Evolutionary conservation across 2,888 invertebrate genomes (phyloP).

Genomic region (Lamellibrachia columna): DNA sequence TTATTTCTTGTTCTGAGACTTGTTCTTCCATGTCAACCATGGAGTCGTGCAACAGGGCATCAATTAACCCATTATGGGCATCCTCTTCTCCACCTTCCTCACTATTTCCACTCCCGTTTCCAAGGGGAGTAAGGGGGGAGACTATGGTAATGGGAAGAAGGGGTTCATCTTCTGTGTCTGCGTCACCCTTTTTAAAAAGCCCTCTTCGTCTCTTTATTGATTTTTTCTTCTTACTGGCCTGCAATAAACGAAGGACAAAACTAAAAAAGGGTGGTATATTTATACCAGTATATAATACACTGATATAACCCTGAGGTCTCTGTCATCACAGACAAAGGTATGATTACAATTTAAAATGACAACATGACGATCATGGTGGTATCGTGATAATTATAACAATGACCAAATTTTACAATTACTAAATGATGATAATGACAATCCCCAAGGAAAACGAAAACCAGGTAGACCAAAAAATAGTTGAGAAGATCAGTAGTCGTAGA

Average conservation of each 20-base stretch:
- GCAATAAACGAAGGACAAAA: background rate
- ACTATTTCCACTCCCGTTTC: background rate
- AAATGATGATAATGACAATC: too few relatives aligned
- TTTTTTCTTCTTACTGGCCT: conserved; percentile 24
- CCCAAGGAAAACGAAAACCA: too few relatives aligned
- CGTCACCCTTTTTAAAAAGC: conserved; percentile 24
- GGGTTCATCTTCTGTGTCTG: conserved; percentile 35
- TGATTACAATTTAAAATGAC: too few relatives aligned
- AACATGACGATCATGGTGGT: too few relatives aligned
- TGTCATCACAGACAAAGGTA: too few relatives aligned
- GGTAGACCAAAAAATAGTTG: too few relatives aligned
- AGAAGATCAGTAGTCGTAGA: too few relatives aligned
- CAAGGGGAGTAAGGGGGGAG: background rate
- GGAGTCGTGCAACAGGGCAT: conserved; percentile 44
- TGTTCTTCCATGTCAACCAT: conserved; percentile 50
- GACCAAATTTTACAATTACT: too few relatives aligned
- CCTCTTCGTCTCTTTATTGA: conserved; percentile 32
- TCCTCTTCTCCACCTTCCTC: background rate
- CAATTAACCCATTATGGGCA: conserved; percentile 43
- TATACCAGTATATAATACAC: background rate
- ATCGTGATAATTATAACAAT: too few relatives aligned
- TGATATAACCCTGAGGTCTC: too few relatives aligned
- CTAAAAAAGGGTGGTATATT: background rate
- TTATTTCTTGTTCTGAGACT: conserved; percentile 56
- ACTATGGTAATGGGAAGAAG: background rate